Percentiles rank a stretch among this genome's conserved stretches.
Evolutionary conservation across 2,888 invertebrate genomes (phyloP).

Genomic region (Hartigia nigra): DNA sequence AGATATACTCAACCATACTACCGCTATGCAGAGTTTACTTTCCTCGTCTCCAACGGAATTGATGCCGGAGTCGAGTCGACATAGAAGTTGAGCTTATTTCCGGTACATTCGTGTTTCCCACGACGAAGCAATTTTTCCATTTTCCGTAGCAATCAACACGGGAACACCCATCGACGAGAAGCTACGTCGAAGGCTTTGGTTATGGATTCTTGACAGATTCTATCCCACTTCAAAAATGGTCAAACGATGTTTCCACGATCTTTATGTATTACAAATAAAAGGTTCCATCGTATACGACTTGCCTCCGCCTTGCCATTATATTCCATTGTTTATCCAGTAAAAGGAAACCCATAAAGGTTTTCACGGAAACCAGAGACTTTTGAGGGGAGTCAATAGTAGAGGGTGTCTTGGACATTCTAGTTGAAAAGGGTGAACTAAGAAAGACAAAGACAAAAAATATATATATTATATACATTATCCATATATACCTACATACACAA

Average conservation of each 20-base stretch:
- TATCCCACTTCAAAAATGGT: constrained; percentile 9
- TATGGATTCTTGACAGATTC: constrained; percentile 12
- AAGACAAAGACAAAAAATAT: neutral
- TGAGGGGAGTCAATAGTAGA: neutral
- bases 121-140: constrained; percentile 40
- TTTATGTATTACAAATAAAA: neutral
- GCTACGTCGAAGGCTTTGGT: neutral
- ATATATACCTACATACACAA: neutral
- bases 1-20: neutral
- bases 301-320: neutral
- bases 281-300: neutral
- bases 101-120: constrained; percentile 24
- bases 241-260: neutral
- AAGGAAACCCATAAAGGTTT: neutral
- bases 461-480: neutral
- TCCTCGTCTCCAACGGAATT: neutral
- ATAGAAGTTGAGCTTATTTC: constrained; percentile 32
- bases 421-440: neutral
- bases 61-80: neutral
- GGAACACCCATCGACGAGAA: constrained; percentile 3
- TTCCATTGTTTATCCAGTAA: neutral
- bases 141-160: constrained; percentile 35
- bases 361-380: neutral
- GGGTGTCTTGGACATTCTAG: neutral
- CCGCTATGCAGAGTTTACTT: neutral